Percentiles rank a stretch among this genome's conserved stretches.
These are phyloP conservation scores for Platynereis dumerilii DNA, from an alignment of 2,888 invertebrate species.

Conservation along the genomic window DNA sequence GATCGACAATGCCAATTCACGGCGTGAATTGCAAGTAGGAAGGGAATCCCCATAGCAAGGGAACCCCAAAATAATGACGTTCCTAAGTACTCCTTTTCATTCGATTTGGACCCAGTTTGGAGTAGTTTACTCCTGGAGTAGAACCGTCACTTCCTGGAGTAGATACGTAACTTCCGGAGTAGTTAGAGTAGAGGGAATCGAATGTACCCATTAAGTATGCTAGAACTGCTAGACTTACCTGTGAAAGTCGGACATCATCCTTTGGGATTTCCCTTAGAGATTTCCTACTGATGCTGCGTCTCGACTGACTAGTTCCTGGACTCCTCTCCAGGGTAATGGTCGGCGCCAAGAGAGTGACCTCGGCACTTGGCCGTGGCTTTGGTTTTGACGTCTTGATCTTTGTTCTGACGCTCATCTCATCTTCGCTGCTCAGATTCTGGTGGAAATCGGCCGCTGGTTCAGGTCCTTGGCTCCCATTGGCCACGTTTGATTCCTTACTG, in stretches of 20 bases:
- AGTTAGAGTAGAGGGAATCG: too few species aligned
- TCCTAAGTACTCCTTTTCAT: too few species aligned
- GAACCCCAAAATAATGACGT: too few species aligned
- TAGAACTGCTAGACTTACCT: too few species aligned
- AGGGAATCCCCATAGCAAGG: too few species aligned
- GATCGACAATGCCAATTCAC: too few species aligned
- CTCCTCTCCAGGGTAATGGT: slow-evolving; percentile 7
- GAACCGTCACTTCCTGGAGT: too few species aligned
- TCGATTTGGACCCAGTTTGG: too few species aligned
- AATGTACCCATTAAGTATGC: too few species aligned
- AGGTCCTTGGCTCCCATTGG: not conserved
- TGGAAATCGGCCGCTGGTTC: slow-evolving; percentile 13
- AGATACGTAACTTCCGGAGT: too few species aligned
- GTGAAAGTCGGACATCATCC: slow-evolving; percentile 44
- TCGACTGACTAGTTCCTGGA: slow-evolving; percentile 28
- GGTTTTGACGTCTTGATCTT: slow-evolving; percentile 13
- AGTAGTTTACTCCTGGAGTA: too few species aligned
- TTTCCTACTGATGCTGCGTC: slow-evolving; percentile 44
- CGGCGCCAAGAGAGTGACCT: not conserved
- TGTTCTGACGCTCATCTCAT: slow-evolving; percentile 23
- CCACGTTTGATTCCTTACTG: not conserved
- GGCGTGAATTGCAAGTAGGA: too few species aligned
- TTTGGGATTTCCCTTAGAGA: slow-evolving; percentile 53
- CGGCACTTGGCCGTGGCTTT: not conserved
- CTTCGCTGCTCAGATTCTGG: slow-evolving; percentile 24